Base-by-base conservation (phyloP, 2,797 vertebrate species). In the Gadopsis marmoratus region DNA sequence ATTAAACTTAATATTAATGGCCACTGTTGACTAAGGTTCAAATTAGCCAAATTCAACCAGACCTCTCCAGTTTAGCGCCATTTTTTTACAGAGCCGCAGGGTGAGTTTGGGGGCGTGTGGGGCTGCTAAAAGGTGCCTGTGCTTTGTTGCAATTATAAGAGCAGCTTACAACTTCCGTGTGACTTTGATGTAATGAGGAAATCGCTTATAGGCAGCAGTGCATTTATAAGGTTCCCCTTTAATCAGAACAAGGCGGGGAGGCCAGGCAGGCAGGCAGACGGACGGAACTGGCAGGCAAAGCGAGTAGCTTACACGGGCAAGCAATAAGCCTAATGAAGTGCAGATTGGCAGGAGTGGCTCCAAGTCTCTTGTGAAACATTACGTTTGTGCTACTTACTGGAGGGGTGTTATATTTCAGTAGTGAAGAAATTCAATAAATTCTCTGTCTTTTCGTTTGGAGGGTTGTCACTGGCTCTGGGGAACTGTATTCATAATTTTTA, bases 171-270 rank as follows among this genome's bases (percentile, higher is more conserved):
- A 92, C 92, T 91, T 95, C 91, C 87, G 82, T 74, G 89, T 88
- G 86, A 94, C 93, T 95, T 95, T 94, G 94, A 94, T 94, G 92
- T 90, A 73, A 94, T 11, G 58, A 92, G 94, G 92, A 94, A 94
- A 93, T 86, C 12, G 54, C 93, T 94, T 87, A 92, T 79, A 77
- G 86, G 85, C 91, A 70, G 88, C 79, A 63, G 86, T 71, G 39
- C 80, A 86, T 94, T 95, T 94, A 93, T 54, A 76, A 94, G 92
- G 88, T 91, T 91, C 81, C 82, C 77, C 80, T 94, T 90, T 95
- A 94, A 94, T 93, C 93, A 93, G 89, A 90, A 89, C 90, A 89
- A 89, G 91, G 71, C 67, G 4, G 66, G 11, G 80, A 73, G 77
- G 70, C 56, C 56, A n/a, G 37, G 29, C 56, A 19, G 51, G 69